Conservation (phyloP, 64 coral and sea anemone species). For the Montipora foliosa region DNA sequence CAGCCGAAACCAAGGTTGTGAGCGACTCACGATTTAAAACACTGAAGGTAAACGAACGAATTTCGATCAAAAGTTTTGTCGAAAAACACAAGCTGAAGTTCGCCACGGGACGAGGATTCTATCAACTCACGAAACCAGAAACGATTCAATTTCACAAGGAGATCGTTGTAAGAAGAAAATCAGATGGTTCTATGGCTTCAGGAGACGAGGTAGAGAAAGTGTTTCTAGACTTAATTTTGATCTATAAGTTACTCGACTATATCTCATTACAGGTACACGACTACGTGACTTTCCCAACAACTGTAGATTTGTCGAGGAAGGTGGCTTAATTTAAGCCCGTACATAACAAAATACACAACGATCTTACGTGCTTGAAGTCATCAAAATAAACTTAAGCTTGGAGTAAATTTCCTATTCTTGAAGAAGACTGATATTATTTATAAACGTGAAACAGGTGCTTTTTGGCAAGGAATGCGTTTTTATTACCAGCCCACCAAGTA, state of each 20-base stretch:
- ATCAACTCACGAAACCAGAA: conserved; percentile 95
- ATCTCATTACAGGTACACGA: too few species aligned
- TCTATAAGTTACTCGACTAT: too few species aligned
- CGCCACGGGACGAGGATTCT: conserved; percentile 88
- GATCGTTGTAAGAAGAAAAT: conserved; percentile 88
- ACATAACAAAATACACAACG: too few species aligned
- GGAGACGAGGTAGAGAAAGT: conserved; percentile 84
- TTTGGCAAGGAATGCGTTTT: too few species aligned
- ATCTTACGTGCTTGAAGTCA: too few species aligned
- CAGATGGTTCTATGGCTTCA: conserved; percentile 79
- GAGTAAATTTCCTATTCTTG: background rate
- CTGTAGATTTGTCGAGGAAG: too few species aligned
- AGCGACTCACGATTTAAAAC: conserved; percentile 80
- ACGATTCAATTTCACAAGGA: conserved; percentile 99
- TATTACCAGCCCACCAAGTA: too few species aligned
- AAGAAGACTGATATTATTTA: too few species aligned
- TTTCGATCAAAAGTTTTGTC: conserved; percentile 83
- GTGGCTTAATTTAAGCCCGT: too few species aligned
- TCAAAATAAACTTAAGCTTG: background rate
- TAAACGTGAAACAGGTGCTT: background rate
- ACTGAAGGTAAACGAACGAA: conserved; percentile 58
- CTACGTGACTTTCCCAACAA: too few species aligned
- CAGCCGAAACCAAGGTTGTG: conserved; percentile 59
- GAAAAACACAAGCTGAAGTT: conserved; percentile 94
- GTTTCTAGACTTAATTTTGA: too few species aligned